Base-by-base conservation (phyloP, 2,888 invertebrate genomes). In the Luffia ferchaultella region DNA sequence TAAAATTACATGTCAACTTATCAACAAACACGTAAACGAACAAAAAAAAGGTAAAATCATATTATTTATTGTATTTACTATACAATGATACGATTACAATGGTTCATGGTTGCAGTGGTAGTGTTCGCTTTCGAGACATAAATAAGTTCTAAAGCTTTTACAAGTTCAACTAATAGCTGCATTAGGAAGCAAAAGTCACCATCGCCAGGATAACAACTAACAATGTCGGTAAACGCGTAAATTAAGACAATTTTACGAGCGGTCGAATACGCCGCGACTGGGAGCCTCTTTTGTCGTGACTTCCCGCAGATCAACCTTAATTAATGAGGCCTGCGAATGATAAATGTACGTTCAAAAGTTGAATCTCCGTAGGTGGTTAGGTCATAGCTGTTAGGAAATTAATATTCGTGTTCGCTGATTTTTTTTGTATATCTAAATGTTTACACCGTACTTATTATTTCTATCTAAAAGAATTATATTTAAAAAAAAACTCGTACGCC, bases 171-270 rank as follows among this genome's bases (percentile, higher is more conserved):
- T 30, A 30, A 30, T 30, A 12, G 30, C 30, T 30, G 30, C 30
- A 30, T 30, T 12, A 30, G 5, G 3, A 30, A 3, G 30, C 30
- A 30, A 30, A n/a, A n/a, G n/a, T 30, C 30, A 3, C 30, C 30
- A 30, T 12, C 30, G 30, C 5, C 3, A 30, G 30, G 12, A 30
- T 12, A n/a, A n/a, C n/a, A n/a, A n/a, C n/a, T n/a, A n/a, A n/a
- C 30, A 3, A 30, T 3, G 30, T 3, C 30, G 30, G 30, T 12
- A 3, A 17, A 17, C 12, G 45, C 18, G 61, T 64, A 62, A 60
- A 60, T 62, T 59, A 63, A 65, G 64, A 62, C 65, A 63, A 61
- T 64, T 63, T 69, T 68, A 72, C 66, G 67, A 65, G 60, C 59
- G 56, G 55, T 60, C 62, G 67, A 70, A 68, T 67, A 64, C 65